Evolutionary conservation across 30 jellyfish, hydroid and myxozoan species (phyloP).

Genomic region (Nemopilema nomurai): DNA sequence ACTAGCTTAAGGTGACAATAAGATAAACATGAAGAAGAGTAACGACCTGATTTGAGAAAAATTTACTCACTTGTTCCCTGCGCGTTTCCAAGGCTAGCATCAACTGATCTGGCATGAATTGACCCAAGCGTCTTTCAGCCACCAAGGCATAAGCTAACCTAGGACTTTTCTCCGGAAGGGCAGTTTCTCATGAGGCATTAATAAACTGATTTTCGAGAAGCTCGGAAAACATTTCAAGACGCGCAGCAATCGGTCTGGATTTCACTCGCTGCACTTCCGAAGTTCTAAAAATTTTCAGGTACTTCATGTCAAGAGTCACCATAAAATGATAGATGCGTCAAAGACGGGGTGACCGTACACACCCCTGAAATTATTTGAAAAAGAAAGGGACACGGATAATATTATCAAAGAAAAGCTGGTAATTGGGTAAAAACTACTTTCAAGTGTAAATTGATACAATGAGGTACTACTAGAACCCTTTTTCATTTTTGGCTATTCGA

Average conservation of each 20-base stretch:
- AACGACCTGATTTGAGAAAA: not conserved
- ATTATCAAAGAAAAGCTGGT: not conserved
- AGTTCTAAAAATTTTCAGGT: not conserved
- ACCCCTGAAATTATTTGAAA: no score
- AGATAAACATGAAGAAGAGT: not conserved
- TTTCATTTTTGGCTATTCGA: no score
- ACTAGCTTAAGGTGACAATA: no score
- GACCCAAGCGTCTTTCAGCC: not conserved
- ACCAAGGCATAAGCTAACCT: not conserved
- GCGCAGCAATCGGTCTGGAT: not conserved
- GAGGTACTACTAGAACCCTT: no score
- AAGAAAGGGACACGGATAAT: not conserved
- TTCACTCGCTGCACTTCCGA: not conserved
- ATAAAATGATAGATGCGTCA: not conserved
- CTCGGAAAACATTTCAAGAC: not conserved
- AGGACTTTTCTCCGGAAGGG: not conserved
- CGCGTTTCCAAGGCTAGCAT: not conserved
- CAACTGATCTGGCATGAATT: not conserved
- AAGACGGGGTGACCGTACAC: not conserved
- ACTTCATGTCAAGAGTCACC: not conserved
- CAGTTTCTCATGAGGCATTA: not conserved
- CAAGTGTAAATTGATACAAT: no score
- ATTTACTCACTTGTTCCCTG: not conserved
- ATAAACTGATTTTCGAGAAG: not conserved
- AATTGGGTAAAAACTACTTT: no score